phyloP scores from a whole-genome alignment of 2,888 invertebrate species.

The Caenorhabditis macrosperma region DNA sequence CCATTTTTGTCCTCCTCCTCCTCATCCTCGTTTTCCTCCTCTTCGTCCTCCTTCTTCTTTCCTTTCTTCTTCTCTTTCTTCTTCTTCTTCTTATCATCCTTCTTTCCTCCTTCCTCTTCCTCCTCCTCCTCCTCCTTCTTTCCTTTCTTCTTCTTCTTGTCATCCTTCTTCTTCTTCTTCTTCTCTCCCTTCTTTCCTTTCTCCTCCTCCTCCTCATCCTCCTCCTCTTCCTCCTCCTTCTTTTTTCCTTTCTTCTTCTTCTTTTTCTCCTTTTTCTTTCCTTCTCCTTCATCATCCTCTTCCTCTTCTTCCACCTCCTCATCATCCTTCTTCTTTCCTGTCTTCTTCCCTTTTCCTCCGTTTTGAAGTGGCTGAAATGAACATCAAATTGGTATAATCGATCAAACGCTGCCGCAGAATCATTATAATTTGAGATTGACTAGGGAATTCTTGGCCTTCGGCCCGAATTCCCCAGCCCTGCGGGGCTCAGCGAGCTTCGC shows the following conservation, averaged over 20 bases:
- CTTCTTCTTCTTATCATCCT: conserved; percentile 11
- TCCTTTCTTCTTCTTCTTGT: background rate
- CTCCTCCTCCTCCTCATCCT: conserved; percentile 6
- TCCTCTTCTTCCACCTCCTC: background rate
- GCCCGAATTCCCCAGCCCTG: too few relatives aligned
- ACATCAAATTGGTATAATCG: background rate
- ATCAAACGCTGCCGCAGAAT: too few relatives aligned
- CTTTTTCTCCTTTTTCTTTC: background rate
- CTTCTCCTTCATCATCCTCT: background rate
- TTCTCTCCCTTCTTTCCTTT: conserved; percentile 3
- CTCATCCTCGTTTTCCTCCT: conserved; percentile 25
- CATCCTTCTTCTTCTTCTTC: conserved; percentile 4
- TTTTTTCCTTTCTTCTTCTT: background rate
- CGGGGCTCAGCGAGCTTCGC: too few relatives aligned
- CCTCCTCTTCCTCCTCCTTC: background rate
- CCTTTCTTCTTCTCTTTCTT: conserved; percentile 11
- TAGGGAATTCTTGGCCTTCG: too few relatives aligned
- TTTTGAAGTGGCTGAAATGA: conserved; percentile 14
- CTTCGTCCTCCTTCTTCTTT: conserved; percentile 14
- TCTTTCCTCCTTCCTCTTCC: background rate
- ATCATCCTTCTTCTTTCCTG: background rate
- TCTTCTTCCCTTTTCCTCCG: conserved; percentile 12
- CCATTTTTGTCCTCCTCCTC: conserved; percentile 26
- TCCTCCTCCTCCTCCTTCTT: conserved; percentile 1
- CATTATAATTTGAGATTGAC: too few relatives aligned